phyloP scores from a whole-genome alignment of 1,140 invertebrate species.

The Augochlora pura region DNA sequence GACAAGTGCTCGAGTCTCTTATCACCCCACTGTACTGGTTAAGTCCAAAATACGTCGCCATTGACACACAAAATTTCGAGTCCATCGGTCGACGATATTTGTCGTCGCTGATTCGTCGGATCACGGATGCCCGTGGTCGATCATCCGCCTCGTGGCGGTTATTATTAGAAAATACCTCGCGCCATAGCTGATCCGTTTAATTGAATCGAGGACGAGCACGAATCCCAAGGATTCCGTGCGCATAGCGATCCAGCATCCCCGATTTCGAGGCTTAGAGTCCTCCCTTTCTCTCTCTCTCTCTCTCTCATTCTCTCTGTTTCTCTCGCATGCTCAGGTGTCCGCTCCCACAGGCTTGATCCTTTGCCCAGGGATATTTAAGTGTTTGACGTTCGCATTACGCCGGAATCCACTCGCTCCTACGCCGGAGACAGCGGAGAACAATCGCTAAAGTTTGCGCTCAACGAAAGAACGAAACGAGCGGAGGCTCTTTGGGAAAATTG shows the following conservation, averaged over 20 bases:
- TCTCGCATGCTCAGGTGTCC: slow-evolving; percentile 74
- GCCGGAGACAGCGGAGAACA: not conserved
- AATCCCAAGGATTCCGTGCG: slow-evolving; percentile 17
- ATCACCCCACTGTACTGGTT: no score
- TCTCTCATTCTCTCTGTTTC: slow-evolving; percentile 33
- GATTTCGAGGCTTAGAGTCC: slow-evolving; percentile 52
- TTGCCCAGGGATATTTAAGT: slow-evolving; percentile 60
- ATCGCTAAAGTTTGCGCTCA: no score
- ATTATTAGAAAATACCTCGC: not conserved
- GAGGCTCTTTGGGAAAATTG: no score
- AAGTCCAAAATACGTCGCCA: no score
- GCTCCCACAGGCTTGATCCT: slow-evolving; percentile 66
- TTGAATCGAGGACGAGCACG: slow-evolving; percentile 19
- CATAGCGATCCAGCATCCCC: slow-evolving; percentile 20
- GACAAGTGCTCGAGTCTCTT: no score
- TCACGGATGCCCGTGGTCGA: not conserved
- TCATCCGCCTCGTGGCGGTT: not conserved
- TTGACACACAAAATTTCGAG: no score
- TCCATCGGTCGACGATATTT: no score
- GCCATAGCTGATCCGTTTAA: slow-evolving; percentile 5
- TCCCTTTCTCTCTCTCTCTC: not conserved
- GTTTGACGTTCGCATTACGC: slow-evolving; percentile 76
- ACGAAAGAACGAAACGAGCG: no score
- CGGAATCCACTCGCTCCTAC: slow-evolving; percentile 67
- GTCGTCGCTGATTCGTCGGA: not conserved